Conservation (phyloP, 2,797 vertebrate species). For the Falco berigora region DNA sequence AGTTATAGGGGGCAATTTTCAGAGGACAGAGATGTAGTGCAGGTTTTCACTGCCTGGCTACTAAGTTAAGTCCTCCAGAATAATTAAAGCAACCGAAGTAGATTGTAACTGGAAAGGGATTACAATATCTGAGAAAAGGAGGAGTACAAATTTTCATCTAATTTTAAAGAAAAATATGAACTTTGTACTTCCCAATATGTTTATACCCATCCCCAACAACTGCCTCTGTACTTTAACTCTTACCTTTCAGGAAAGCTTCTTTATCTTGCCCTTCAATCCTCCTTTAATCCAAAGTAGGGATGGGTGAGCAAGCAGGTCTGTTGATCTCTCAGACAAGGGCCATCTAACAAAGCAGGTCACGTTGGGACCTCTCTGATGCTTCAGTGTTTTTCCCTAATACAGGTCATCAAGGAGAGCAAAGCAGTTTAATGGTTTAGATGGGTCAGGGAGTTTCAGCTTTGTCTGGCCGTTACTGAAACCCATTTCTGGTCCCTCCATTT, state of each 20-base stretch:
- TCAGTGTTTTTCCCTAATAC: neutral
- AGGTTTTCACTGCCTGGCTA: neutral
- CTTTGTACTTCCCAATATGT: neutral
- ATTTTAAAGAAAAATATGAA: neutral
- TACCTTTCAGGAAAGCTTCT: neutral
- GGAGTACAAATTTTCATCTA: neutral
- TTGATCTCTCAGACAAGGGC: neutral
- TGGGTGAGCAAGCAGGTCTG: neutral
- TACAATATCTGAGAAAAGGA: neutral
- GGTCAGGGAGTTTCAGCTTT: neutral
- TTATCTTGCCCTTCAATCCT: neutral
- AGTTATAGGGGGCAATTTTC: neutral
- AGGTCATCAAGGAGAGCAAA: neutral
- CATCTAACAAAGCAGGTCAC: neutral
- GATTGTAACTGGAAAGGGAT: neutral
- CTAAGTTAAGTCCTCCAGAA: neutral
- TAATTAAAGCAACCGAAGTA: neutral
- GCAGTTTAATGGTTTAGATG: neutral
- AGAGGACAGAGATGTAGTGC: neutral
- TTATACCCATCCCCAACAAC: neutral
- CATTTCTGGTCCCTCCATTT: neutral
- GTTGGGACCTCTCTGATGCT: neutral
- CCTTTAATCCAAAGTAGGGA: neutral
- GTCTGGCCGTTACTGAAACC: neutral
- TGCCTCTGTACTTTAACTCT: neutral